Base-by-base conservation (phyloP, 1,140 invertebrate genomes). In the Hirudo medicinalis region DNA sequence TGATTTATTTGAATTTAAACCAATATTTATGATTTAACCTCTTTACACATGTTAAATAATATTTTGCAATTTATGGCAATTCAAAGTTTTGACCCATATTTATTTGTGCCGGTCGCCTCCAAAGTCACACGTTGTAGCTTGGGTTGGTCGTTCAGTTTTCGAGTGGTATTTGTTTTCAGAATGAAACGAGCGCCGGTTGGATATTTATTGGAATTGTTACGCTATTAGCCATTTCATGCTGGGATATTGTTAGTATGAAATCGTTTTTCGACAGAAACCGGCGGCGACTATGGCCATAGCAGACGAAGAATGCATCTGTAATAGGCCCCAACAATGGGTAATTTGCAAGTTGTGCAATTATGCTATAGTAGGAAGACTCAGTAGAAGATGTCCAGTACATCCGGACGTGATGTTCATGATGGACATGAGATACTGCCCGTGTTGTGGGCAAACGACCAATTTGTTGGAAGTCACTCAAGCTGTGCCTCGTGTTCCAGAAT, bases 251-350 rank as follows among this genome's bases (percentile, higher is more conserved):
- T 63, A 25, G 22, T 22, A 13, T 63, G 2, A 22, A 63, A 63
- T 32, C 22, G 57, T 22, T 25, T 25, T 63, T 32, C 57, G 11
- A n/a, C 29, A 63, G 19, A 63, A 63, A 63, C 57, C 22, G 29
- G 22, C 3, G 29, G 19, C 22, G 19, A 63, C 57, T 11, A 63
- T 22, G 15, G 15, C 3, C 17, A 15, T 20, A 63, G 57, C 22
- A 63, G 57, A 63, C 57, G 22, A 25, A 22, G 22, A 63, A 32
- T 63, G 57, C 29, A 63, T 63, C 29, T 63, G 57, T 63, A 32
- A 63, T 32, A 63, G 57, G 20, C 57, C 57, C 29, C 22, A 63
- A 32, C 57, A 63, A 32, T 25, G 22, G 22, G 57, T 63, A 15
- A 22, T 63, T 32, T 63, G 57, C 57, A 63, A 63, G 29, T 32